Percentiles rank a stretch among this genome's conserved stretches.
These are phyloP conservation scores for Hoplias malabaricus DNA, from an alignment of 2,113 vertebrate genomes.

Conservation along the genomic window DNA sequence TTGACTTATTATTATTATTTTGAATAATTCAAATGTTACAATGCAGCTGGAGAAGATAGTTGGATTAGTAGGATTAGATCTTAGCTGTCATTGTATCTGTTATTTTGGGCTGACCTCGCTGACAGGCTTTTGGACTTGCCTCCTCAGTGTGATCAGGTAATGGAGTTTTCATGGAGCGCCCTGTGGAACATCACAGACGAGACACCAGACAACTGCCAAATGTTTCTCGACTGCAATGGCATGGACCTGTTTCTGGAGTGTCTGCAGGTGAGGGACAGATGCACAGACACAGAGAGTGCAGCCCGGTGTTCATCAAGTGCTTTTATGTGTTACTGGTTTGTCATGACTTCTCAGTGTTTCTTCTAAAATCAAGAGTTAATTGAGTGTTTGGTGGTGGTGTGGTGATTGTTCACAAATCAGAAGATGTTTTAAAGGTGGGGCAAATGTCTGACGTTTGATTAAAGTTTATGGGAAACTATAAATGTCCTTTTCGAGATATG, in stretches of 20 bases:
- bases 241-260: slow-evolving; percentile 98
- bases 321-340: not conserved
- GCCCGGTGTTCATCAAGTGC: not conserved
- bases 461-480: too few species aligned
- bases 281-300: not conserved
- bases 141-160: slow-evolving; percentile 93
- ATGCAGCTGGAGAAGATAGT: not conserved
- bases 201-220: slow-evolving; percentile 97
- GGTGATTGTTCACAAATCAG: too few species aligned
- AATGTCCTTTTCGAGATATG: too few species aligned
- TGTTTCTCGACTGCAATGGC: slow-evolving; percentile 95
- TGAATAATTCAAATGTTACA: too few species aligned
- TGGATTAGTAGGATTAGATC: not conserved
- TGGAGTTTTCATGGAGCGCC: slow-evolving; percentile 99
- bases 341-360: not conserved
- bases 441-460: too few species aligned
- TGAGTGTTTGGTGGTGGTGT: too few species aligned
- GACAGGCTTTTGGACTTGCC: not conserved
- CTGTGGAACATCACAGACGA: slow-evolving; percentile 99
- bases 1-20: too few species aligned
- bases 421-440: too few species aligned
- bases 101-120: not conserved
- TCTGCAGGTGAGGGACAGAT: slow-evolving; percentile 78
- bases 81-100: not conserved
- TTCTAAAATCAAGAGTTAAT: too few species aligned